Evolutionary conservation across 1,140 invertebrate genomes (phyloP).

Genomic region (Drosophila kikkawai): DNA sequence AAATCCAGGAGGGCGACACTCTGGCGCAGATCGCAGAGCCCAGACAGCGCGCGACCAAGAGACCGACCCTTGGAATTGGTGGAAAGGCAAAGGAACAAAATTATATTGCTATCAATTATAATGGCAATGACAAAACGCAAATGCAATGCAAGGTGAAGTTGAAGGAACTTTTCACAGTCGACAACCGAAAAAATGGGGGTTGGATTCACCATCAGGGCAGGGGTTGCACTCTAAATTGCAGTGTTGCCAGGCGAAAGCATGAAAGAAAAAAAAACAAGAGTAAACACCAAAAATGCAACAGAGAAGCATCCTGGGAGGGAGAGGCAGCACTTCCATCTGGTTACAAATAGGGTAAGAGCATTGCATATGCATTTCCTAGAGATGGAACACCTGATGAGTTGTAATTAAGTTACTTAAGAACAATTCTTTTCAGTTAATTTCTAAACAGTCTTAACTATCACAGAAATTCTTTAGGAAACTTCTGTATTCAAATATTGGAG

Average conservation of each 20-base stretch:
- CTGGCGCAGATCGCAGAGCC: neutral
- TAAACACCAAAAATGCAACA: slow-evolving; percentile 37
- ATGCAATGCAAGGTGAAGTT: slow-evolving; percentile 73
- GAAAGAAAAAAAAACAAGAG: neutral
- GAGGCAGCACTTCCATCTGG: slow-evolving; percentile 23
- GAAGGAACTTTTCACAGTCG: slow-evolving; percentile 44
- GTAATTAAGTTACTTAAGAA: neutral
- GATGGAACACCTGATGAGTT: neutral
- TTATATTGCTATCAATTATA: slow-evolving; percentile 82
- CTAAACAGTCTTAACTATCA: neutral
- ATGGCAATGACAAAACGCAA: slow-evolving; percentile 82
- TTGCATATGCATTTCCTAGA: slow-evolving; percentile 23
- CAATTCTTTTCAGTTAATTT: neutral
- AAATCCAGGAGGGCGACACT: slow-evolving; percentile 46
- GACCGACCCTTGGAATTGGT: neutral
- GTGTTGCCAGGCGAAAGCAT: neutral
- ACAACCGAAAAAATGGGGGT: neutral
- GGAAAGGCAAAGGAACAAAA: slow-evolving; percentile 55
- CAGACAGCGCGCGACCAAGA: slow-evolving; percentile 4
- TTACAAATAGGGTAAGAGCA: slow-evolving; percentile 20
- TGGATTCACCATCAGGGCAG: neutral
- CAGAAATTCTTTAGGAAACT: neutral
- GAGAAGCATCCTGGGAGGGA: neutral
- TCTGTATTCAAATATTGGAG: no score
- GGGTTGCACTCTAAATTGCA: slow-evolving; percentile 3